These are phyloP conservation scores for Amyelois transitella DNA, from an alignment of 1,140 invertebrate genomes.

Conservation along the genomic window DNA sequence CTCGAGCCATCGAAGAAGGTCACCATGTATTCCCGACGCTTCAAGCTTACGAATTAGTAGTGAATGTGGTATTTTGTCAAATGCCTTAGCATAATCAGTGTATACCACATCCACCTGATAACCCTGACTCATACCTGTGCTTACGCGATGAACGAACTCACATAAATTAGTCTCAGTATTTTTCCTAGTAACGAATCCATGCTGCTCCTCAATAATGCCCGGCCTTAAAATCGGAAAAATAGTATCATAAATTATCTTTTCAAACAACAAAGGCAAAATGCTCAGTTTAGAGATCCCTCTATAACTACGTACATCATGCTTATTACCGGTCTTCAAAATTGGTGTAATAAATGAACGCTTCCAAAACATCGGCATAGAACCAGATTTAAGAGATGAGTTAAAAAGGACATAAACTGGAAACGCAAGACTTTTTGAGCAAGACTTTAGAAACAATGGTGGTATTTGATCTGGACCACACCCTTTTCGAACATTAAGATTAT, in stretches of 20 bases:
- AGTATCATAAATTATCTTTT: background rate
- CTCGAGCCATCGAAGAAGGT: too few relatives aligned
- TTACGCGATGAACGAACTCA: too few relatives aligned
- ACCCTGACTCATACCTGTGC: too few relatives aligned
- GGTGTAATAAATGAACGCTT: background rate
- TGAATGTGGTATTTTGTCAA: too few relatives aligned
- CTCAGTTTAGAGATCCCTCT: background rate
- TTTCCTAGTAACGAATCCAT: background rate
- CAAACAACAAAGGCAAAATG: background rate
- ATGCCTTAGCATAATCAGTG: too few relatives aligned
- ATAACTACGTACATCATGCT: background rate
- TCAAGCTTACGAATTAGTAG: too few relatives aligned
- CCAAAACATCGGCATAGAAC: background rate
- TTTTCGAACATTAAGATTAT: background rate
- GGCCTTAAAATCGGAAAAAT: background rate
- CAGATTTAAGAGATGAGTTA: background rate
- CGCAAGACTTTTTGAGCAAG: background rate
- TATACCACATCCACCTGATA: too few relatives aligned
- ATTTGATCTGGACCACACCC: background rate
- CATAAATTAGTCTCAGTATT: conserved; percentile 2
- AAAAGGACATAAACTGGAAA: background rate
- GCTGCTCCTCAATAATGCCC: background rate
- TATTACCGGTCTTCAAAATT: background rate
- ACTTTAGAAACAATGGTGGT: background rate
- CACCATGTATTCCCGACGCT: too few relatives aligned